phyloP scores from a whole-genome alignment of 1,140 invertebrate genomes.

The Chionoecetes opilio region DNA sequence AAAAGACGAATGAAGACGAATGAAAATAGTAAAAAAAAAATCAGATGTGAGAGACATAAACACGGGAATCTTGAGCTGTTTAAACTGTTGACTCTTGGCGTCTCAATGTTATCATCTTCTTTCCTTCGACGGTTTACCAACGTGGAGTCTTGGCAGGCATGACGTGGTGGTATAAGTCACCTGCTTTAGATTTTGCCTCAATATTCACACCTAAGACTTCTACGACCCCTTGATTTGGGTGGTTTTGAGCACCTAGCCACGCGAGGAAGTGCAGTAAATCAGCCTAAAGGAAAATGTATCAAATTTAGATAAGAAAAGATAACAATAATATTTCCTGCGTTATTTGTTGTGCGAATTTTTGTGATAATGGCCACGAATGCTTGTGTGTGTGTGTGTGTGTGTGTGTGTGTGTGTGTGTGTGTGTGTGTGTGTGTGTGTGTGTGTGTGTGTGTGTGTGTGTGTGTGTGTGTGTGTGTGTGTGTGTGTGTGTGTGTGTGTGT shows the following conservation, averaged over 20 bases:
- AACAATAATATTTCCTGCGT: background rate
- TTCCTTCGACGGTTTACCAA: background rate
- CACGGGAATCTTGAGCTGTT: background rate
- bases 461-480: no score
- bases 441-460: no score
- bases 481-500: no score
- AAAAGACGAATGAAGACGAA: no score
- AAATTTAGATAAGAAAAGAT: background rate
- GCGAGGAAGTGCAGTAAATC: no score
- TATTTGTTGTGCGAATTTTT: background rate
- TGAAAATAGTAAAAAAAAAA: no score
- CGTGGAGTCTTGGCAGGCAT: background rate
- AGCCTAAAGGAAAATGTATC: background rate
- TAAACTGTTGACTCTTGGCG: conserved; percentile 2
- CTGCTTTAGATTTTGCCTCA: background rate
- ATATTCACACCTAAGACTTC: background rate
- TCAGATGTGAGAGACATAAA: background rate
- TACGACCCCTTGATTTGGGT: no score
- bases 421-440: no score
- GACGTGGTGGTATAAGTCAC: background rate
- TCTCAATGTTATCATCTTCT: conserved; percentile 17
- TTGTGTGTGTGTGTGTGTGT: background rate
- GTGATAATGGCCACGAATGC: no score
- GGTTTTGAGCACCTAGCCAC: no score
- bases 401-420: no score